Percentiles rank a stretch among this genome's conserved stretches.
Evolutionary conservation across 2,888 invertebrate species (phyloP).

Genomic region (Ramazzottius varieornatus): DNA sequence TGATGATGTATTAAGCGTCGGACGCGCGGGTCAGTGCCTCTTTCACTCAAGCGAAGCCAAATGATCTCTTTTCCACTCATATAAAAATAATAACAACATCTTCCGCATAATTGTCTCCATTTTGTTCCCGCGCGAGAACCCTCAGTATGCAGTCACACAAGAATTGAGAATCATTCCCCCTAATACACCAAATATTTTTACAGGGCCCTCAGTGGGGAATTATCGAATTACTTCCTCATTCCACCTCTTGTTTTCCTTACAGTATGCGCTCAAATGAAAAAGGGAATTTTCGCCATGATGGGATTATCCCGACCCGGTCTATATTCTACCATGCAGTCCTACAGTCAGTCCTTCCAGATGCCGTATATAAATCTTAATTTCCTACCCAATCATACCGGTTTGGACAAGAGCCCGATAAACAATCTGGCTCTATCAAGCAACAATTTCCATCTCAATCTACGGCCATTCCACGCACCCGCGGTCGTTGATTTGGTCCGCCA

Average conservation of each 20-base stretch:
- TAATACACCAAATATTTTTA: too few species aligned
- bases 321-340: slow-evolving; percentile 75
- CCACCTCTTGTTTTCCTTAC: slow-evolving; percentile 17
- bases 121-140: background rate
- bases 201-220: too few species aligned
- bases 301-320: slow-evolving; percentile 73
- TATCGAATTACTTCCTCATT: background rate
- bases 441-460: slow-evolving; percentile 2
- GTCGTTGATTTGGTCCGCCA: slow-evolving; percentile 75
- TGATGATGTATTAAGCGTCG: slow-evolving; percentile 2
- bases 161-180: background rate
- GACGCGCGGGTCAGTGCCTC: background rate
- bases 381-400: background rate
- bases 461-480: slow-evolving; percentile 31
- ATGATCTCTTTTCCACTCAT: too few species aligned
- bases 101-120: background rate
- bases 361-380: slow-evolving; percentile 28
- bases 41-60: too few species aligned
- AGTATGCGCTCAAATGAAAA: slow-evolving; percentile 70
- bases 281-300: slow-evolving; percentile 64
- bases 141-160: background rate
- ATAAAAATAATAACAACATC: too few species aligned
- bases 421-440: background rate
- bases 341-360: slow-evolving; percentile 81
- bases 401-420: background rate